Evolutionary conservation across 2,797 vertebrate species (phyloP).

Genomic region (Sparidentex hasta): DNA sequence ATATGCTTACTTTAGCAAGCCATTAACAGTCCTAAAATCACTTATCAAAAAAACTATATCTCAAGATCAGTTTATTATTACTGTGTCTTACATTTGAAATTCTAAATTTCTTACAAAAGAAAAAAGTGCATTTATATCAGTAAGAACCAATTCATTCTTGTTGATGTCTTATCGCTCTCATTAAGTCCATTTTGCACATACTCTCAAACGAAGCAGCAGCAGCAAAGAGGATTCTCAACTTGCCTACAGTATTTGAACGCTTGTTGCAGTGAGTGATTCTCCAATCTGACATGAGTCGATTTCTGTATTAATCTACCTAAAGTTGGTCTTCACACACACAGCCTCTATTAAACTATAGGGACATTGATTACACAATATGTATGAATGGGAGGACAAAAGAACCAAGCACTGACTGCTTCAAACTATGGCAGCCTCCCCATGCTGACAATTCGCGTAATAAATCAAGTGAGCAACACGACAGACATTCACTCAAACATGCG

Average conservation of each 20-base stretch:
- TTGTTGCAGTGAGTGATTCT: constrained; percentile 51
- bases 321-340: constrained; percentile 30
- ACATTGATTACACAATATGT: constrained; percentile 42
- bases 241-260: constrained; percentile 74
- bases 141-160: constrained; percentile 75
- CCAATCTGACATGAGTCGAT: constrained; percentile 30
- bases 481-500: constrained; percentile 73
- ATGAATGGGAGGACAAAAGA: constrained; percentile 46
- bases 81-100: constrained; percentile 72
- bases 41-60: constrained; percentile 70
- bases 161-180: constrained; percentile 65
- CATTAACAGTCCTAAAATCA: constrained; percentile 77
- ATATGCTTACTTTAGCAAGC: constrained; percentile 72
- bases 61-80: constrained; percentile 74
- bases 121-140: constrained; percentile 83
- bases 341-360: constrained; percentile 50
- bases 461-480: constrained; percentile 54
- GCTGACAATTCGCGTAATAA: constrained; percentile 32
- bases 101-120: constrained; percentile 79
- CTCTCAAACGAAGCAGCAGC: constrained; percentile 72
- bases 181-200: constrained; percentile 68
- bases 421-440: constrained; percentile 61
- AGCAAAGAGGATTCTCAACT: constrained; percentile 74
- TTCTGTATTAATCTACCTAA: constrained; percentile 48
- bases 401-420: constrained; percentile 57